A percentile compares a stretch with the other conserved stretches of the same genome.
These are phyloP conservation scores for Electrona antarctica DNA, from an alignment of 2,113 vertebrate genomes.

Conservation along the genomic window DNA sequence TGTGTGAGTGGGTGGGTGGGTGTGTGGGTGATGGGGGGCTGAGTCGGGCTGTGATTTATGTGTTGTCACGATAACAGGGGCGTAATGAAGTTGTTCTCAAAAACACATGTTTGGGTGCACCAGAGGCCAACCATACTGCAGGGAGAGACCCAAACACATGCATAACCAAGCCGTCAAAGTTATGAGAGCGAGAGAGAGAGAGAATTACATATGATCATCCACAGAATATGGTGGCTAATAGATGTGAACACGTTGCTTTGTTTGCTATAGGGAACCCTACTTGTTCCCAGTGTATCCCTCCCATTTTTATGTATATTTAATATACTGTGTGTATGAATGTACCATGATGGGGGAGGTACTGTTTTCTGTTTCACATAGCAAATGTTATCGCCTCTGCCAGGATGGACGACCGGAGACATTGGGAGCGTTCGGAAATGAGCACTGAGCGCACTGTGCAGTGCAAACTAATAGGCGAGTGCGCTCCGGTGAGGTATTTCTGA, in stretches of 20 bases:
- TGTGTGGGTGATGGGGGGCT: slow-evolving; percentile 14
- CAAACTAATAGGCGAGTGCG: too few relatives aligned
- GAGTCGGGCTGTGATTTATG: slow-evolving; percentile 70
- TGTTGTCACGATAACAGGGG: slow-evolving; percentile 66
- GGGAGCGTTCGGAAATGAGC: too few relatives aligned
- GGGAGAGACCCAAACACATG: slow-evolving; percentile 14
- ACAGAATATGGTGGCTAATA: slow-evolving; percentile 34
- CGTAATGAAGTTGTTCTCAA: slow-evolving; percentile 67
- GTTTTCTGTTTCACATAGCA: too few relatives aligned
- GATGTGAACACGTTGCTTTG: too few relatives aligned
- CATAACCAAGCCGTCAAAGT: slow-evolving; percentile 7
- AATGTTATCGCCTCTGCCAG: too few relatives aligned
- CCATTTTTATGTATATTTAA: not conserved
- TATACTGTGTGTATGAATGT: too few relatives aligned
- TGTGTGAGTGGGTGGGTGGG: not conserved
- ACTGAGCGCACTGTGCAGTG: too few relatives aligned
- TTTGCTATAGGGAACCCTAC: not conserved
- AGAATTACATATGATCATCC: slow-evolving; percentile 36
- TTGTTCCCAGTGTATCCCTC: slow-evolving; percentile 16
- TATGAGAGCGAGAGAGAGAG: not conserved
- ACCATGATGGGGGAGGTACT: too few relatives aligned
- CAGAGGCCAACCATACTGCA: slow-evolving; percentile 31
- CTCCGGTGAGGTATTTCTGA: too few relatives aligned
- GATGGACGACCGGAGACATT: too few relatives aligned
- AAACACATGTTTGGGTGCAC: slow-evolving; percentile 54